Evolutionary conservation across 2,113 vertebrate genomes (phyloP).

Genomic region (Psephotus haematonotus): DNA sequence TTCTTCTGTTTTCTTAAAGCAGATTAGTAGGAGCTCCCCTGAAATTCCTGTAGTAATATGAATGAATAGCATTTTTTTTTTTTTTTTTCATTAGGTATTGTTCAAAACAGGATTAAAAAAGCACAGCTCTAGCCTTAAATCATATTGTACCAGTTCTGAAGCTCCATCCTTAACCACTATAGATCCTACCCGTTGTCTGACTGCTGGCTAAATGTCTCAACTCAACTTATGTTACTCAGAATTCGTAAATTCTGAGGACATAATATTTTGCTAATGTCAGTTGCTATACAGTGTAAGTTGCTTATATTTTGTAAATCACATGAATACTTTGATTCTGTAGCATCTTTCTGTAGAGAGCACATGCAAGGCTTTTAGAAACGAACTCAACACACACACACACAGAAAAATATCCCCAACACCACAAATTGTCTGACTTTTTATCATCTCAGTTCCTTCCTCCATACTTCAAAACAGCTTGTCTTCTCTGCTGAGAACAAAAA

Average conservation of each 20-base stretch:
- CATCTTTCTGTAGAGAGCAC: background rate
- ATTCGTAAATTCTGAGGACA: background rate
- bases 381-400: background rate
- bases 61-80: background rate
- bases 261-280: background rate
- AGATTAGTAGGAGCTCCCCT: background rate
- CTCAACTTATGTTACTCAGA: background rate
- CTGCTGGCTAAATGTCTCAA: background rate
- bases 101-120: background rate
- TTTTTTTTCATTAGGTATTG: background rate
- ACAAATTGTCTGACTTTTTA: background rate
- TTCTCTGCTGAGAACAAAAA: background rate
- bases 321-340: background rate
- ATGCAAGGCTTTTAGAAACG: background rate
- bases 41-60: background rate
- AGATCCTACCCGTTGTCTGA: fast-evolving
- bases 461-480: background rate
- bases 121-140: background rate
- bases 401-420: background rate
- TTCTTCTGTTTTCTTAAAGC: background rate
- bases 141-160: background rate
- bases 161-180: background rate
- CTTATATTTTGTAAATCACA: background rate
- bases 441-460: background rate
- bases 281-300: background rate